A percentile compares a stretch with the other conserved stretches of the same genome.
Conservation (phyloP, 2,113 vertebrate genomes). For the Urocynchramus pylzowi region DNA sequence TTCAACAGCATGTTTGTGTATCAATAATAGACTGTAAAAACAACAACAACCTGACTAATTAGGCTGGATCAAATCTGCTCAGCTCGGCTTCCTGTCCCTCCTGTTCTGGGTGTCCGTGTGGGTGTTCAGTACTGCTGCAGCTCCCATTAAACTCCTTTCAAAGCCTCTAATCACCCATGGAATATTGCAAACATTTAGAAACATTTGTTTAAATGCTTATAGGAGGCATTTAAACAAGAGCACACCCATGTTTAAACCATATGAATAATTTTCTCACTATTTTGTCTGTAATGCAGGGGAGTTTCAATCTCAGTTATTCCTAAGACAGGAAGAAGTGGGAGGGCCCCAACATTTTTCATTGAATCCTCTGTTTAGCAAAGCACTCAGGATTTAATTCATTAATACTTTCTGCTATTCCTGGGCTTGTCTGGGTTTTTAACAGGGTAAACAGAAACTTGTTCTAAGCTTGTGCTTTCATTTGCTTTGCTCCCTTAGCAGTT, state of each 20-base stretch:
- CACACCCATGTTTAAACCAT: neutral
- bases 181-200: neutral
- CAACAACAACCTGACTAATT: constrained; percentile 31
- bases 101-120: neutral
- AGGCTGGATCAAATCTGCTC: constrained; percentile 23
- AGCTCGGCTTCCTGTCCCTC: neutral
- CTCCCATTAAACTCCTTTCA: neutral
- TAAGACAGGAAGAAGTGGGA: neutral
- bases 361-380: neutral
- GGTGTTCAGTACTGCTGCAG: neutral
- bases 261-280: neutral
- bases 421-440: neutral
- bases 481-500: neutral
- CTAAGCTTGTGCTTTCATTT: neutral
- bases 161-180: neutral
- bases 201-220: neutral
- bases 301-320: neutral
- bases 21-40: constrained; percentile 13
- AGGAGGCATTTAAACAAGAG: neutral
- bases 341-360: neutral
- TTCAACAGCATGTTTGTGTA: constrained; percentile 5
- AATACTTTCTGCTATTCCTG: neutral
- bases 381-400: neutral
- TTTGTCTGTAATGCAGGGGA: neutral
- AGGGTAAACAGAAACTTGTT: neutral